These are phyloP conservation scores for Thereuonema tuberculata DNA, from an alignment of 1,140 invertebrate species.

Conservation along the genomic window DNA sequence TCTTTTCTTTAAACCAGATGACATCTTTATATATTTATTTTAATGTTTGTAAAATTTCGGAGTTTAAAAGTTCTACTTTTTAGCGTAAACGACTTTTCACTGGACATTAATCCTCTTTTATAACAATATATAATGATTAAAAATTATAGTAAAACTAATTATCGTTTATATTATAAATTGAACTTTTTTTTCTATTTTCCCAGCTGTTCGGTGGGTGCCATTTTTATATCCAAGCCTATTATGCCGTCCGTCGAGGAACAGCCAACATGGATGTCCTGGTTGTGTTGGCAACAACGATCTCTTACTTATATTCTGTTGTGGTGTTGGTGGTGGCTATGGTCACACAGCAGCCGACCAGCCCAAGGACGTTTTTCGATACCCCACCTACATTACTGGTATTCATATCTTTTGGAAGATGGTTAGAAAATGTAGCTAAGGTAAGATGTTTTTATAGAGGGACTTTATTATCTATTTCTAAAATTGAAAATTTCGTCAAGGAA, in stretches of 20 bases:
- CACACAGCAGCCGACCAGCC: slow-evolving; percentile 59
- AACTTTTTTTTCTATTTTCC: slow-evolving; percentile 24
- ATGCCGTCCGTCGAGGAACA: slow-evolving; percentile 71
- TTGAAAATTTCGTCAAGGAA: too few relatives aligned
- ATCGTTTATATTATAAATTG: too few relatives aligned
- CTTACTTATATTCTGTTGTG: slow-evolving; percentile 82
- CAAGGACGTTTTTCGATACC: slow-evolving; percentile 98
- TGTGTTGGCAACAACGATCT: slow-evolving; percentile 92
- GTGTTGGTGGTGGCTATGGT: slow-evolving; percentile 70
- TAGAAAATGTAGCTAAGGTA: slow-evolving; percentile 95
- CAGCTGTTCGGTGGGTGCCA: slow-evolving; percentile 90
- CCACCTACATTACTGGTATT: slow-evolving; percentile 97
- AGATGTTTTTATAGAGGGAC: too few relatives aligned
- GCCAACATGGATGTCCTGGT: slow-evolving; percentile 99
- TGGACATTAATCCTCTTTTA: too few relatives aligned
- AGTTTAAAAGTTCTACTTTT: too few relatives aligned
- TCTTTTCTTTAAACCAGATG: too few relatives aligned
- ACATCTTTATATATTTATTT: too few relatives aligned
- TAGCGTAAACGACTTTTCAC: too few relatives aligned
- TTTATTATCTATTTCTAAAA: too few relatives aligned
- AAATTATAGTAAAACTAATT: too few relatives aligned
- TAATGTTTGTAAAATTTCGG: too few relatives aligned
- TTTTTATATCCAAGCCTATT: slow-evolving; percentile 90
- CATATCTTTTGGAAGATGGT: slow-evolving; percentile 93
- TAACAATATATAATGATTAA: too few relatives aligned